A percentile compares a stretch with the other conserved stretches of the same genome.
Evolutionary conservation across 2,113 vertebrate species (phyloP).

Genomic region (Lycocorax pyrrhopterus): DNA sequence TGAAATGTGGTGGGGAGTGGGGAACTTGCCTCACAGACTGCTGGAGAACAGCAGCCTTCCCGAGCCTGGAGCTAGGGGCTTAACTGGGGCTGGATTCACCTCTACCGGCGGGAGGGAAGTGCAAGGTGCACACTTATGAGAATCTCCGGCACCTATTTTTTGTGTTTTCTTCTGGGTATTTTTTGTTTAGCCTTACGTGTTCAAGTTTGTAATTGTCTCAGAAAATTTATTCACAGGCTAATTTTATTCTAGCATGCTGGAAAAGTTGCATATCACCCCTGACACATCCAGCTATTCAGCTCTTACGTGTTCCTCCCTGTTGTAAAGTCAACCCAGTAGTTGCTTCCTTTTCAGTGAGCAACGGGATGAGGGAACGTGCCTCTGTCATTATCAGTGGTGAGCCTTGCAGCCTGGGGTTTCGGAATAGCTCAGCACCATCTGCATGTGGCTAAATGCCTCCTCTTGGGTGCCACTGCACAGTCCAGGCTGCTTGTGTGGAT

Average conservation of each 20-base stretch:
- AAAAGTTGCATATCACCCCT: conserved; percentile 2
- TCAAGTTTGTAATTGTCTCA: not conserved
- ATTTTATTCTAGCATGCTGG: conserved; percentile 17
- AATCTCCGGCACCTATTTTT: not conserved
- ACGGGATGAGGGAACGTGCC: not conserved
- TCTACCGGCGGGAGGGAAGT: not conserved
- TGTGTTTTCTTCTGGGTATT: not conserved
- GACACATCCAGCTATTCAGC: conserved; percentile 30
- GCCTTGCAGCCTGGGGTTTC: not conserved
- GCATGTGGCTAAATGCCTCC: not conserved
- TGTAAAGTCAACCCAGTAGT: not conserved
- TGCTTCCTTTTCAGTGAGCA: not conserved
- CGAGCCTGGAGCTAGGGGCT: not conserved
- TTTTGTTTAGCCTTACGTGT: not conserved
- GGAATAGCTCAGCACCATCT: conserved; percentile 1
- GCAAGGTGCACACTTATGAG: rapidly evolving
- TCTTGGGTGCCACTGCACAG: not conserved
- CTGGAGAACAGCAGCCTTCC: not conserved
- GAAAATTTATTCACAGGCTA: not conserved
- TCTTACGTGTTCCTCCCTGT: not conserved
- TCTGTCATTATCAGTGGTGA: not conserved
- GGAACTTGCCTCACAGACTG: not conserved
- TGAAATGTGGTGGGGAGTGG: not conserved
- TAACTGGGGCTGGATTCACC: not conserved
- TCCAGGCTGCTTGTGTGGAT: not conserved